A percentile compares a stretch with the other conserved stretches of the same genome.
Evolutionary conservation across 2,113 vertebrate genomes (phyloP).

Genomic region (Plectropomus leopardus): DNA sequence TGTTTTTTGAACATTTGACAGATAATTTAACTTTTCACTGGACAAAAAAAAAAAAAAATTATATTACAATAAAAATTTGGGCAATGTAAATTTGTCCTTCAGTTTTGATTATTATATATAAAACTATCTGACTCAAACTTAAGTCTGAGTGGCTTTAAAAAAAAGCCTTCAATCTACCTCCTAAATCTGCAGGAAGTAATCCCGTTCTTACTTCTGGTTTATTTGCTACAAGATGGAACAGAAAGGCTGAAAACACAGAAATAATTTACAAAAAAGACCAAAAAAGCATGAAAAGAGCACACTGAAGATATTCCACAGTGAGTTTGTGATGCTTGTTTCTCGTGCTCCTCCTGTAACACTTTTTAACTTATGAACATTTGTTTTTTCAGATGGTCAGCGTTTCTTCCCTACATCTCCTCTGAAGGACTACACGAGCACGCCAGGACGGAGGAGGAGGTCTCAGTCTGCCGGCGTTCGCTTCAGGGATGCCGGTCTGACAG

Average conservation of each 20-base stretch:
- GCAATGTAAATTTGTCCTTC: too few relatives aligned
- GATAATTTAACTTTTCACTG: too few relatives aligned
- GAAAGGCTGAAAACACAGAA: background rate
- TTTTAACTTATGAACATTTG: background rate
- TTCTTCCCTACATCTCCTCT: conserved; percentile 91
- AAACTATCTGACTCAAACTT: too few relatives aligned
- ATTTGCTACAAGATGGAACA: background rate
- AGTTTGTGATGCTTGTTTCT: background rate
- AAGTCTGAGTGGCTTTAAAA: too few relatives aligned
- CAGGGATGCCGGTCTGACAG: conserved; percentile 73
- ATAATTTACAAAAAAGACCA: background rate
- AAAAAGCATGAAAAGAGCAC: background rate
- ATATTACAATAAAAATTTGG: too few relatives aligned
- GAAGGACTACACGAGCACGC: conserved; percentile 81
- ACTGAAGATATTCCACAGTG: background rate
- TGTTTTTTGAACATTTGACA: too few relatives aligned
- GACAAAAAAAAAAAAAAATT: too few relatives aligned
- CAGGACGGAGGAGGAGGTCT: conserved; percentile 82
- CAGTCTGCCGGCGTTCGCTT: conserved; percentile 90
- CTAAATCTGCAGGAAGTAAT: too few relatives aligned
- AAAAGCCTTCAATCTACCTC: too few relatives aligned
- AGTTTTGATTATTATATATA: too few relatives aligned
- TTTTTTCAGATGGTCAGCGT: conserved; percentile 82
- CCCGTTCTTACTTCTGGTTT: background rate
- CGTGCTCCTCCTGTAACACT: background rate